These are phyloP conservation scores for Hylaeus volcanicus DNA, from an alignment of 1,140 invertebrate species.

Conservation along the genomic window DNA sequence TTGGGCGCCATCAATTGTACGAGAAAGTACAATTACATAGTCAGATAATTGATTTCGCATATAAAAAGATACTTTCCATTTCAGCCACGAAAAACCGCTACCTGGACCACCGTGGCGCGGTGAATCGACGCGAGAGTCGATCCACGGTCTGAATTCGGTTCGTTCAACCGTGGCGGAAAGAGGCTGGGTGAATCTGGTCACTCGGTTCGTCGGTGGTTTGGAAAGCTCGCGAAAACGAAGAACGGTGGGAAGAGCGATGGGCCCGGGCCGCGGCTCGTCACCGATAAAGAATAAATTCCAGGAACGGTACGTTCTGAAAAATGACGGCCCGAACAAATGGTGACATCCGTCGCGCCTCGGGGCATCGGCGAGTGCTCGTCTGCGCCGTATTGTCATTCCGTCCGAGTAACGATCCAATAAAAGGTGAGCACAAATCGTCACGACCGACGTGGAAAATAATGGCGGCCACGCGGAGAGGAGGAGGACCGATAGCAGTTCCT, in stretches of 20 bases:
- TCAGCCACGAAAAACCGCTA: no score
- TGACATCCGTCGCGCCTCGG: slow-evolving; percentile 59
- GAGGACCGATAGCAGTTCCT: slow-evolving; percentile 17
- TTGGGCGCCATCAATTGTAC: slow-evolving; percentile 47
- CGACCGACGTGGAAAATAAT: slow-evolving; percentile 49
- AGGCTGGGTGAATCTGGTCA: slow-evolving; percentile 8
- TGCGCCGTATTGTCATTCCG: slow-evolving; percentile 58
- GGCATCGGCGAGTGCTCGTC: slow-evolving; percentile 46
- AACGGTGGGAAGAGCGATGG: slow-evolving; percentile 3
- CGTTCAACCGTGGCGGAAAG: neutral
- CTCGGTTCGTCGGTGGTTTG: neutral
- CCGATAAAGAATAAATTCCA: slow-evolving; percentile 63
- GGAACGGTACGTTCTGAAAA: slow-evolving; percentile 66
- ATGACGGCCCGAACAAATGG: slow-evolving; percentile 68
- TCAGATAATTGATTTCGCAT: no score
- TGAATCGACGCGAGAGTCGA: neutral
- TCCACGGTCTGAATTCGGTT: neutral
- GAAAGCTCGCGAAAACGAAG: neutral
- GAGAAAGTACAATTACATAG: no score
- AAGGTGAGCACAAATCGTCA: slow-evolving; percentile 61
- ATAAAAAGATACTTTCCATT: no score
- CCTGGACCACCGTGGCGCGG: no score
- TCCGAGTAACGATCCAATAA: slow-evolving; percentile 67
- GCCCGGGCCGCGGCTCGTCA: slow-evolving; percentile 29
- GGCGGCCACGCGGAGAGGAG: slow-evolving; percentile 3